These are phyloP conservation scores for Megalonaias nervosa DNA, from an alignment of 1,140 invertebrate genomes.

Conservation along the genomic window DNA sequence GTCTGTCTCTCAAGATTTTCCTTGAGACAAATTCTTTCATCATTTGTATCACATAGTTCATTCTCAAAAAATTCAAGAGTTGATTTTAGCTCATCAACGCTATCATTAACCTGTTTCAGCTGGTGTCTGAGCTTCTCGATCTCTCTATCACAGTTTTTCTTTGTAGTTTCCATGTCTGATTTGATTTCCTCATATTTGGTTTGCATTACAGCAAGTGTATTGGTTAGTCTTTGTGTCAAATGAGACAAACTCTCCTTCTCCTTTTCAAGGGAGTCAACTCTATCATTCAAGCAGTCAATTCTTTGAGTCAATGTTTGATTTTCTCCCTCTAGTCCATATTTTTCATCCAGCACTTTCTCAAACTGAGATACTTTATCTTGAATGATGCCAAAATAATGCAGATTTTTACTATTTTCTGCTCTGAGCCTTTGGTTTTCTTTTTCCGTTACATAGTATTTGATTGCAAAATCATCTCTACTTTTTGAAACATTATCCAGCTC, in stretches of 20 bases:
- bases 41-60: constrained; percentile 22
- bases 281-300: constrained; percentile 11
- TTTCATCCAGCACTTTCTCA: constrained; percentile 20
- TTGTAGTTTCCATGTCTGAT: constrained; percentile 44
- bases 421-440: background rate
- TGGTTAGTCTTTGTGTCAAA: constrained; percentile 21
- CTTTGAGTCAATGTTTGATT: constrained; percentile 17
- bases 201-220: constrained; percentile 31
- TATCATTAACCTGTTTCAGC: constrained; percentile 47
- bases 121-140: constrained; percentile 42
- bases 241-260: constrained; percentile 16
- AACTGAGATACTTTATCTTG: constrained; percentile 9
- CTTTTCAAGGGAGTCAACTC: constrained; percentile 9
- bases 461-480: background rate
- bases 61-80: constrained; percentile 37
- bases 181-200: constrained; percentile 35
- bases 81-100: constrained; percentile 25
- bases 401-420: constrained; percentile 20
- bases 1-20: constrained; percentile 21
- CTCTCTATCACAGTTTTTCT: constrained; percentile 42
- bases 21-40: constrained; percentile 24
- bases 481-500: constrained; percentile 21
- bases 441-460: background rate
- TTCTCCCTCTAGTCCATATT: constrained; percentile 2
- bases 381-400: constrained; percentile 7